Base-by-base conservation (phyloP, 2,888 invertebrate species). In the Nymphalis urticae region DNA sequence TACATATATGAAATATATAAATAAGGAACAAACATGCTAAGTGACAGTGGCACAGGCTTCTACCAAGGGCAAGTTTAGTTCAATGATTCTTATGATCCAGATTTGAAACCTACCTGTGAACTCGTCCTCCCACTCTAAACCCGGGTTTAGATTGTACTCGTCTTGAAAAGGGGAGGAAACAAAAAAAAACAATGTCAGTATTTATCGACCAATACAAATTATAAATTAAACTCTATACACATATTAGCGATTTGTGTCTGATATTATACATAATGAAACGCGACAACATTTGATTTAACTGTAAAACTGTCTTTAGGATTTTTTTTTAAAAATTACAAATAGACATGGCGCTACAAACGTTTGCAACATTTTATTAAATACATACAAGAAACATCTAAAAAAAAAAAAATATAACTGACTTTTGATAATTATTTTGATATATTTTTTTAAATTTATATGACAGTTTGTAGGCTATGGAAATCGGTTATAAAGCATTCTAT, bases 51-150 rank as follows among this genome's bases (percentile, higher is more conserved):
- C 89, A 87, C 87, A 89, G 91, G 92, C 90, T 89, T 53, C 89
- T 89, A 90, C 89, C 79, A 82, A 87, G 90, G 90, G 88, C 86
- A 83, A 85, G 83, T 85, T 87, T 85, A 87, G 86, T 88, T 82
- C 82, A 85, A 82, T 78, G 84, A 85, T 87, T 85, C 86, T 82
- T 87, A 87, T 88, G 89, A 86, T 88, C 88, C 91, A 85, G 89
- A 88, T 78, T 92, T 88, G 89, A 92, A 94, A 96, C 98, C 97
- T 98, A 98, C 98, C 98, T 98, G 98, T 97, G 94, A 98, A 98
- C 95, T 98, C 98, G 97, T 98, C 98, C 96, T 98, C 98, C 98
- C 98, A 98, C 95, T 98, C 98, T 97, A 98, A 97, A 97, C 97
- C 97, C 95, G 97, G 97, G 96, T 97, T 97, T 96, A 98, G 97